Percentiles rank a stretch among this genome's conserved stretches.
phyloP scores from a whole-genome alignment of 2,797 vertebrate species.

The Allobates femoralis region DNA sequence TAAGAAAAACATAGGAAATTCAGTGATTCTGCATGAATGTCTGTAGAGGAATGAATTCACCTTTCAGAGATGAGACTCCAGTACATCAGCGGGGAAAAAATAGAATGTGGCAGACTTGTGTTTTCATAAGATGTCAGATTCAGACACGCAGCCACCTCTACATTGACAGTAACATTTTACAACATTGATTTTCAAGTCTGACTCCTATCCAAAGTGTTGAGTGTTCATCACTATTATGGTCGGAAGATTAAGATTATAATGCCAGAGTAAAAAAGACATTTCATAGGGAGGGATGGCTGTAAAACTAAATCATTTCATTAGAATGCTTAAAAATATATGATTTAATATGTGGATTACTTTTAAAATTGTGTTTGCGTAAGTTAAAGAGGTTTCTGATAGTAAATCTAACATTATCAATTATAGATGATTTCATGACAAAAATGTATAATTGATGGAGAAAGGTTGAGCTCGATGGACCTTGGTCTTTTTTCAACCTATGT shows the following conservation, averaged over 20 bases:
- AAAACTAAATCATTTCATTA: not conserved
- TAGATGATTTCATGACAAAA: no score
- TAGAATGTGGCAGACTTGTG: conserved; percentile 34
- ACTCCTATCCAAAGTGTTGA: conserved; percentile 34
- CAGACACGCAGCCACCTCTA: conserved; percentile 34
- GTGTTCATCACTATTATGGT: not conserved
- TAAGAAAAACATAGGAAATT: conserved; percentile 53
- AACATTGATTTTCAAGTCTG: conserved; percentile 26
- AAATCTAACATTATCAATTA: no score
- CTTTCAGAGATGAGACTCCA: not conserved
- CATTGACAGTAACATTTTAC: conserved; percentile 32
- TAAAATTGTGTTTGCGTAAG: not conserved
- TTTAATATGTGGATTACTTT: not conserved
- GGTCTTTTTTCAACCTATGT: no score
- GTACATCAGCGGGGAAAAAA: conserved; percentile 7
- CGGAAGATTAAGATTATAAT: not conserved
- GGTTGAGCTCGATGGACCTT: no score
- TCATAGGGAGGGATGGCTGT: not conserved
- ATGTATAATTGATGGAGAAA: no score
- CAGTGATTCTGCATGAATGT: conserved; percentile 4
- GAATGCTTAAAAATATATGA: not conserved
- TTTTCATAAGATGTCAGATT: conserved; percentile 39
- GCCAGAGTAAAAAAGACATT: not conserved
- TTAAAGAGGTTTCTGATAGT: not conserved
- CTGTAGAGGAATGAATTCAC: conserved; percentile 23